Conservation (phyloP, 2,113 vertebrate species). For the Charadrius vociferus region DNA sequence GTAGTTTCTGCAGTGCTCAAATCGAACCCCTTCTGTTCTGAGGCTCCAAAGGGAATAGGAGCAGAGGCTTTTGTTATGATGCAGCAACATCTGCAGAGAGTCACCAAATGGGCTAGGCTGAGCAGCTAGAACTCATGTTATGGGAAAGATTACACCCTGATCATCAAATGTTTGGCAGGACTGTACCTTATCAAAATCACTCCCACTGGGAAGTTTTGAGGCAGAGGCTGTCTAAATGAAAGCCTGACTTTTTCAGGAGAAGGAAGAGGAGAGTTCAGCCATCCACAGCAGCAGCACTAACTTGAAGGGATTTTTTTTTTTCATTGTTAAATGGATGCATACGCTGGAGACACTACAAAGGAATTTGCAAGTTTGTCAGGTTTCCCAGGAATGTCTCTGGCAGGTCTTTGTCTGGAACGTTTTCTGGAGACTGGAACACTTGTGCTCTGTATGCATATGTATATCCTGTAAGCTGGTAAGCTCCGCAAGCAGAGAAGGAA, state of each 20-base stretch:
- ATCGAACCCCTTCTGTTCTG: not conserved
- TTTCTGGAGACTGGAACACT: constrained; percentile 55
- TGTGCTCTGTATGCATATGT: constrained; percentile 44
- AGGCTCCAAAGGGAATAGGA: not conserved
- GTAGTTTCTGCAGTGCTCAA: not conserved
- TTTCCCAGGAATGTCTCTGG: constrained; percentile 74
- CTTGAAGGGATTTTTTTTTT: not conserved
- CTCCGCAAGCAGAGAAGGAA: constrained; percentile 22
- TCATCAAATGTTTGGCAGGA: constrained; percentile 42
- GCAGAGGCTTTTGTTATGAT: constrained; percentile 29
- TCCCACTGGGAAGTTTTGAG: constrained; percentile 29
- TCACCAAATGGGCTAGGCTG: not conserved
- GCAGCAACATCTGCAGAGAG: constrained; percentile 30
- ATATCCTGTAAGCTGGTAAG: constrained; percentile 61
- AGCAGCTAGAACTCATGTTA: constrained; percentile 7
- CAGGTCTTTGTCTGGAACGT: constrained; percentile 69
- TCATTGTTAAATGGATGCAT: constrained; percentile 55
- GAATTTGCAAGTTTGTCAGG: constrained; percentile 66
- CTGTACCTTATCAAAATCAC: constrained; percentile 21
- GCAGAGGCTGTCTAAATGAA: constrained; percentile 17
- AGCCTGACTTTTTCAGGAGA: constrained; percentile 25
- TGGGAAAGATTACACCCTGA: constrained; percentile 13
- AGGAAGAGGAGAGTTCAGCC: not conserved
- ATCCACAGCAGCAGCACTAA: constrained; percentile 23
- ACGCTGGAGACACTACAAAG: constrained; percentile 58